These are phyloP conservation scores for Cosmia pyralina DNA, from an alignment of 2,888 invertebrate species.

Conservation along the genomic window DNA sequence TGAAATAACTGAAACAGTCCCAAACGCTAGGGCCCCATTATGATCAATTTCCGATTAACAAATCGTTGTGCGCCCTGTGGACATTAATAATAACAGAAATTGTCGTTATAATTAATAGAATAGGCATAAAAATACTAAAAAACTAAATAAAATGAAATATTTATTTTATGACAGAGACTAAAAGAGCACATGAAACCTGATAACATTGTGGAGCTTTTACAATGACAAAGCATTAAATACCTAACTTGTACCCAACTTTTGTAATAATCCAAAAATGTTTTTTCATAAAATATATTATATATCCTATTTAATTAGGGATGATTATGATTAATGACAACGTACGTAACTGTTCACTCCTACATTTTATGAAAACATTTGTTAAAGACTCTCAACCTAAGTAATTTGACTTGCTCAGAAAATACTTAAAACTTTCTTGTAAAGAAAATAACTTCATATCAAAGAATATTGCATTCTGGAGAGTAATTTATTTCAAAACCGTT, in stretches of 20 bases:
- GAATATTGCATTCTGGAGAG: slow-evolving; percentile 49
- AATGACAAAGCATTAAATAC: neutral
- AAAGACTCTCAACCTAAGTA: slow-evolving; percentile 14
- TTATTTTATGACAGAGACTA: neutral
- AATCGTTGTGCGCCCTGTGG: slow-evolving; percentile 39
- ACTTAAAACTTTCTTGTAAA: slow-evolving; percentile 30
- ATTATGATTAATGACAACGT: slow-evolving; percentile 13
- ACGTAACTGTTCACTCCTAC: slow-evolving; percentile 3
- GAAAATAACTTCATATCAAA: slow-evolving; percentile 43
- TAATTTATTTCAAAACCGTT: slow-evolving; percentile 43
- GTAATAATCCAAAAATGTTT: slow-evolving; percentile 1
- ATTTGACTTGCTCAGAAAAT: slow-evolving; percentile 39
- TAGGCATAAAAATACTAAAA: neutral
- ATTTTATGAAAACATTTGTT: slow-evolving; percentile 6
- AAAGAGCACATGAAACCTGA: neutral
- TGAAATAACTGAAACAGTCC: slow-evolving; percentile 75
- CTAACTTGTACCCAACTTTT: slow-evolving; percentile 11
- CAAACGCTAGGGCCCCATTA: slow-evolving; percentile 64
- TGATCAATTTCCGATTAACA: slow-evolving; percentile 70
- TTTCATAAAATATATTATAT: neutral
- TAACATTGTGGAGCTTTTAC: slow-evolving; percentile 7
- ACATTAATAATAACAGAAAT: slow-evolving; percentile 8
- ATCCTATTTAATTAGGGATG: neutral
- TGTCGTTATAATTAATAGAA: slow-evolving; percentile 20
- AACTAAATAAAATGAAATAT: neutral